These are phyloP conservation scores for Ametastegia equiseti DNA, from an alignment of 2,888 invertebrate genomes.

Conservation along the genomic window DNA sequence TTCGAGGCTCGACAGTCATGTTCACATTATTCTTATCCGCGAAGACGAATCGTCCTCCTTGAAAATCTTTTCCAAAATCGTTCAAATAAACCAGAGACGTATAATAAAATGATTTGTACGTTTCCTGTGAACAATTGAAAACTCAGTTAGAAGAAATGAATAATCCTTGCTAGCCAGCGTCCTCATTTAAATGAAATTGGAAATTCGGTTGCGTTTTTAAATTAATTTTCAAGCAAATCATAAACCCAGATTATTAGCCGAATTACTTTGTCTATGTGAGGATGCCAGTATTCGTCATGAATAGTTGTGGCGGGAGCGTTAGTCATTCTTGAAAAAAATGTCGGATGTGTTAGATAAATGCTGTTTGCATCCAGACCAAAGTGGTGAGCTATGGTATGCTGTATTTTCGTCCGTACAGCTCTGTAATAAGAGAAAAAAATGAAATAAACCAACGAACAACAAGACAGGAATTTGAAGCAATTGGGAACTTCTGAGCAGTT, in stretches of 20 bases:
- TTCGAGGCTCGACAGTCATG: slow-evolving; percentile 86
- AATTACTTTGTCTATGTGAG: slow-evolving; percentile 92
- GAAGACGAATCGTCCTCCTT: slow-evolving; percentile 91
- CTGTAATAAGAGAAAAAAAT: slow-evolving; percentile 59
- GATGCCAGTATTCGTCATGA: slow-evolving; percentile 95
- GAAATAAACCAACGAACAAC: background rate
- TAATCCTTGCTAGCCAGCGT: too few relatives aligned
- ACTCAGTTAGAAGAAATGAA: too few relatives aligned
- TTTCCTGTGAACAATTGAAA: slow-evolving; percentile 80
- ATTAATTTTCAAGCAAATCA: background rate
- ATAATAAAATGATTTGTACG: slow-evolving; percentile 92
- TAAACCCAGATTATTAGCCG: background rate
- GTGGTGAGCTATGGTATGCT: slow-evolving; percentile 85
- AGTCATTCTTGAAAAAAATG: slow-evolving; percentile 90
- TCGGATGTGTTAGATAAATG: slow-evolving; percentile 90
- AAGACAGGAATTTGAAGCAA: background rate
- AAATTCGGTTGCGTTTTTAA: slow-evolving; percentile 36
- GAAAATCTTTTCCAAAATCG: slow-evolving; percentile 86
- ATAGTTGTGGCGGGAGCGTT: slow-evolving; percentile 83
- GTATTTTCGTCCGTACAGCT: slow-evolving; percentile 86
- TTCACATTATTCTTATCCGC: slow-evolving; percentile 83
- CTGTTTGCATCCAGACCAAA: slow-evolving; percentile 83
- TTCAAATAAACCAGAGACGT: slow-evolving; percentile 89
- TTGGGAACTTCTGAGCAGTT: background rate
- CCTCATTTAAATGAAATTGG: background rate